A percentile compares a stretch with the other conserved stretches of the same genome.
phyloP scores from a whole-genome alignment of 2,797 vertebrate species.

The Adelosebastes latens region DNA sequence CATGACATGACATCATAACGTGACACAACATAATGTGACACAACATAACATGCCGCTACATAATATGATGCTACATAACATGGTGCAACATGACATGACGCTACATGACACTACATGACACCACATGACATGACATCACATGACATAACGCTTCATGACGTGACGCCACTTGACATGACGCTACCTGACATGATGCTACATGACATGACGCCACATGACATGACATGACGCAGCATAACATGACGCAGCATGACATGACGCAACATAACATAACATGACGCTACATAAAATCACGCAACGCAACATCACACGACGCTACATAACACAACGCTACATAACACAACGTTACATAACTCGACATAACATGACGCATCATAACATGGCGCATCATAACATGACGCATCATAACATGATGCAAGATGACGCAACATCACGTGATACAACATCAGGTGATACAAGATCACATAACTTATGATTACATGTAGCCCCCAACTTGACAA shows the following conservation, averaged over 20 bases:
- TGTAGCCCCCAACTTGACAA: neutral
- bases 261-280: neutral
- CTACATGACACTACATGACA: neutral
- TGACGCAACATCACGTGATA: neutral
- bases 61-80: neutral
- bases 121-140: neutral
- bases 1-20: too few species aligned
- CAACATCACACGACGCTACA: neutral
- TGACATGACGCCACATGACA: fast-evolving
- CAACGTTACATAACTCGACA: neutral
- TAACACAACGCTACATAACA: too few species aligned
- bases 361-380: neutral
- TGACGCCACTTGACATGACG: neutral
- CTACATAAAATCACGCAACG: neutral
- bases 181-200: fast-evolving
- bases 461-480: neutral
- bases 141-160: neutral
- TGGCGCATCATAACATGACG: fast-evolving
- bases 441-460: neutral
- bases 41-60: neutral
- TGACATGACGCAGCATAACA: neutral
- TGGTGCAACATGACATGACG: neutral
- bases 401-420: neutral
- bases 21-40: neutral
- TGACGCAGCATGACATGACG: neutral